Evolutionary conservation across 2,888 invertebrate species (phyloP).

Genomic region (Amblyjoppa fuscipennis): DNA sequence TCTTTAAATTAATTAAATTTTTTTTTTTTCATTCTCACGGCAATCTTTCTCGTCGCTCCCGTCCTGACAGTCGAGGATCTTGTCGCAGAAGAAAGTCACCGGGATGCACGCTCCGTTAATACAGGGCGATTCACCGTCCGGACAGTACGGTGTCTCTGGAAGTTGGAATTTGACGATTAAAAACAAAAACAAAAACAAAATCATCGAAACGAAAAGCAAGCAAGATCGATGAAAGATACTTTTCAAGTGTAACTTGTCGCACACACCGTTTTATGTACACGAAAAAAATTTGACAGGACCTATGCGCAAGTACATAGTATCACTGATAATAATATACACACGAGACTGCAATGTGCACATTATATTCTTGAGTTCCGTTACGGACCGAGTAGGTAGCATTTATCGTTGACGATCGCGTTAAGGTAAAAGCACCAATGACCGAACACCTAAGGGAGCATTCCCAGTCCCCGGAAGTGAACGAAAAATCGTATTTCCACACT

Average conservation of each 20-base stretch:
- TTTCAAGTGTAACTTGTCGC: neutral
- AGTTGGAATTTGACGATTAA: slow-evolving; percentile 49
- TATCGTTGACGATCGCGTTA: slow-evolving; percentile 30
- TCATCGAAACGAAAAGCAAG: neutral
- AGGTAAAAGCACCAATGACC: too few relatives aligned
- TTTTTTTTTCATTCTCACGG: neutral
- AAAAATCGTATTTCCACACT: too few relatives aligned
- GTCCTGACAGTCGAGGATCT: slow-evolving; percentile 87
- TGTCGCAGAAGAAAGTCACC: slow-evolving; percentile 87
- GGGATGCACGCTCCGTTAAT: slow-evolving; percentile 87
- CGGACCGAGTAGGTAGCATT: neutral
- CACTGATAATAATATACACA: slow-evolving; percentile 25
- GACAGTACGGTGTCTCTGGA: slow-evolving; percentile 76
- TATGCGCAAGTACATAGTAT: slow-evolving; percentile 40
- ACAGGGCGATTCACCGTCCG: slow-evolving; percentile 86
- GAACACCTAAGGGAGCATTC: too few relatives aligned
- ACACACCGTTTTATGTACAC: slow-evolving; percentile 45
- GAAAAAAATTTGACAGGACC: slow-evolving; percentile 15
- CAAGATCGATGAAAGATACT: neutral
- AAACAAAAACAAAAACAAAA: slow-evolving; percentile 15
- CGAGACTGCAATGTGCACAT: slow-evolving; percentile 68
- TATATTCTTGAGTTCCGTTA: neutral
- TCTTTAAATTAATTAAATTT: neutral
- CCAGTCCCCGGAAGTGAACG: too few relatives aligned
- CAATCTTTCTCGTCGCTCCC: slow-evolving; percentile 85